Evolutionary conservation across 1,140 invertebrate genomes (phyloP).

Genomic region (Diplogasteroides magnus): DNA sequence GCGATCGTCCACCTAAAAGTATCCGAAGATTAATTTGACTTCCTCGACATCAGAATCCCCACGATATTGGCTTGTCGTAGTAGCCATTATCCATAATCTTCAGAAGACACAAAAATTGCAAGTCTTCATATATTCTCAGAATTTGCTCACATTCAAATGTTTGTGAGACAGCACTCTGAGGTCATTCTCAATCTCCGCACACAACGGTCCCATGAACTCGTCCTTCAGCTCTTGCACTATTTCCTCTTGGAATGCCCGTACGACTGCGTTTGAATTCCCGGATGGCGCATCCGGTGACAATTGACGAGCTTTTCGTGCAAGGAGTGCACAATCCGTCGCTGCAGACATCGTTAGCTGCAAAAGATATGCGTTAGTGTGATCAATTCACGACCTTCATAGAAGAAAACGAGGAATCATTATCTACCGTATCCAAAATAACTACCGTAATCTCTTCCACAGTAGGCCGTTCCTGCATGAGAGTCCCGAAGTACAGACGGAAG

Average conservation of each 20-base stretch:
- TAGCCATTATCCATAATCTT: too few species aligned
- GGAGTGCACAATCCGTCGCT: neutral
- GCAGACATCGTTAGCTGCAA: neutral
- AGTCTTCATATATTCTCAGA: too few species aligned
- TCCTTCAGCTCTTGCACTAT: neutral
- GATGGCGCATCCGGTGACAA: too few species aligned
- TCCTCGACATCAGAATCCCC: neutral
- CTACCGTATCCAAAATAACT: neutral
- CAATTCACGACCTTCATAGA: too few species aligned
- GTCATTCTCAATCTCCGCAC: slow-evolving; percentile 16
- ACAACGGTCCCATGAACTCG: slow-evolving; percentile 2
- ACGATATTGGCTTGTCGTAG: too few species aligned
- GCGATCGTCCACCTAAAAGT: neutral
- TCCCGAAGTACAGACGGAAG: slow-evolving; percentile 8
- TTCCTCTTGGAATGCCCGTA: neutral
- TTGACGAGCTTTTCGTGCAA: too few species aligned
- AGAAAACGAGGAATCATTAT: too few species aligned
- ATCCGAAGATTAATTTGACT: neutral
- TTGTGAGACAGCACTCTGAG: slow-evolving; percentile 17
- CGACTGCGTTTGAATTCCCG: neutral
- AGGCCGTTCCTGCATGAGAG: slow-evolving; percentile 2
- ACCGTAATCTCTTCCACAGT: neutral
- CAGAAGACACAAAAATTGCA: too few species aligned
- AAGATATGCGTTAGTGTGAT: too few species aligned
- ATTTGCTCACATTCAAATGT: slow-evolving; percentile 14